phyloP scores from a whole-genome alignment of 2,113 vertebrate genomes.

The Anthoscopus minutus region DNA sequence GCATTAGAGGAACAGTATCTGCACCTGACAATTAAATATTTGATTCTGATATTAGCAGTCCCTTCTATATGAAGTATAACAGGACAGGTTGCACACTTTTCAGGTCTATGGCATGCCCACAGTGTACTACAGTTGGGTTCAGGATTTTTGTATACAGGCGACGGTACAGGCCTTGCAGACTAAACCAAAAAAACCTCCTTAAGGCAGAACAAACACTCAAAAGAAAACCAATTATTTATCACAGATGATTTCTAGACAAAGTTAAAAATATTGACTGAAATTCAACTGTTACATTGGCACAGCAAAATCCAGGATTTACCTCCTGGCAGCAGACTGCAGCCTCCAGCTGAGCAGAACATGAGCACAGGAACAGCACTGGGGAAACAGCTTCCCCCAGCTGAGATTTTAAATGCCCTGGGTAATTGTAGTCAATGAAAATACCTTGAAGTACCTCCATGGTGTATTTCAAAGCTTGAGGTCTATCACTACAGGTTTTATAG shows the following conservation, averaged over 20 bases:
- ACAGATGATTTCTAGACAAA: neutral
- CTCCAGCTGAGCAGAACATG: fast-evolving
- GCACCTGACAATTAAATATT: neutral
- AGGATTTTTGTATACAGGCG: neutral
- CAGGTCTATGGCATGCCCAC: neutral
- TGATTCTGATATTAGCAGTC: neutral
- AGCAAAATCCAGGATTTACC: neutral
- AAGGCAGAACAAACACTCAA: neutral
- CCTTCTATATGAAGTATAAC: neutral
- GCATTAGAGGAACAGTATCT: neutral
- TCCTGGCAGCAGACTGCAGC: neutral
- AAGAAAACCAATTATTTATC: neutral
- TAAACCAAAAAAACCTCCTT: neutral
- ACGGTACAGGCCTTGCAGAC: neutral
- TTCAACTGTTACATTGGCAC: neutral
- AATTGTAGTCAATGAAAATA: neutral
- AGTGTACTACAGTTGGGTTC: fast-evolving
- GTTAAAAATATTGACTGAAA: neutral
- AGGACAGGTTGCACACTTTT: neutral
- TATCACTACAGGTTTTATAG: neutral
- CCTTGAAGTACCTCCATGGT: neutral
- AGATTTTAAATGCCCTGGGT: neutral
- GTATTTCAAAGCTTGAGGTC: neutral
- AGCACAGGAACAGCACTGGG: neutral
- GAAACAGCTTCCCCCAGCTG: neutral